A percentile compares a stretch with the other conserved stretches of the same genome.
phyloP scores from a whole-genome alignment of 2,797 vertebrate species.

The Lates japonicus region DNA sequence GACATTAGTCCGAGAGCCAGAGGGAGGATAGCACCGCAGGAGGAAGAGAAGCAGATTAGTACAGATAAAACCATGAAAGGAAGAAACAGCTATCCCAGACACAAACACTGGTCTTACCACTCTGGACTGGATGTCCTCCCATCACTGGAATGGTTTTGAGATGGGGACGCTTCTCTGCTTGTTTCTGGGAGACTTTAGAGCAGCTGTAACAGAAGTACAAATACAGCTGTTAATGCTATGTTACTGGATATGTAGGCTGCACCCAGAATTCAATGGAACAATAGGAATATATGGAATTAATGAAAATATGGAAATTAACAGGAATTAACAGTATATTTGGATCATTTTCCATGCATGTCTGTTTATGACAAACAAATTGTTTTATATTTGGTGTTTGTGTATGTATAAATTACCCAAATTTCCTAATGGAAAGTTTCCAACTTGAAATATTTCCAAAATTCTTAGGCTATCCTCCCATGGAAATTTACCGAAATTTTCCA shows the following conservation, averaged over 20 bases:
- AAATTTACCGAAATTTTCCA: too few relatives aligned
- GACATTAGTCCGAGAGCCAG: conserved; percentile 94
- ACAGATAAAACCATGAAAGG: background rate
- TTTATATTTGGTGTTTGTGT: too few relatives aligned
- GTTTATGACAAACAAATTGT: too few relatives aligned
- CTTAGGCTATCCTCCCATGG: too few relatives aligned
- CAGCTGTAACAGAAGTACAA: conserved; percentile 69
- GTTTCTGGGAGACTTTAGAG: conserved; percentile 82
- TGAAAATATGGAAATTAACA: too few relatives aligned
- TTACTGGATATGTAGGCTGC: background rate
- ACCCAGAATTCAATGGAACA: too few relatives aligned
- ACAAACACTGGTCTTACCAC: conserved; percentile 82
- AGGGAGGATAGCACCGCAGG: conserved; percentile 92
- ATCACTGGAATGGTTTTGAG: conserved; percentile 82
- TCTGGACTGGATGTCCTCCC: conserved; percentile 89
- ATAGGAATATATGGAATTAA: too few relatives aligned
- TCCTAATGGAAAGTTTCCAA: too few relatives aligned
- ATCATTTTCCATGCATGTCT: too few relatives aligned
- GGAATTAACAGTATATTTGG: too few relatives aligned
- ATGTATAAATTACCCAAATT: too few relatives aligned
- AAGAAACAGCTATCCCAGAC: background rate
- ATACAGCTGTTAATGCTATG: background rate
- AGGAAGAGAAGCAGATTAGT: background rate
- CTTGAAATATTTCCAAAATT: too few relatives aligned
- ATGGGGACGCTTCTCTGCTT: conserved; percentile 76